These are phyloP conservation scores for Gastrophysa polygoni DNA, from an alignment of 2,888 invertebrate species.

Conservation along the genomic window DNA sequence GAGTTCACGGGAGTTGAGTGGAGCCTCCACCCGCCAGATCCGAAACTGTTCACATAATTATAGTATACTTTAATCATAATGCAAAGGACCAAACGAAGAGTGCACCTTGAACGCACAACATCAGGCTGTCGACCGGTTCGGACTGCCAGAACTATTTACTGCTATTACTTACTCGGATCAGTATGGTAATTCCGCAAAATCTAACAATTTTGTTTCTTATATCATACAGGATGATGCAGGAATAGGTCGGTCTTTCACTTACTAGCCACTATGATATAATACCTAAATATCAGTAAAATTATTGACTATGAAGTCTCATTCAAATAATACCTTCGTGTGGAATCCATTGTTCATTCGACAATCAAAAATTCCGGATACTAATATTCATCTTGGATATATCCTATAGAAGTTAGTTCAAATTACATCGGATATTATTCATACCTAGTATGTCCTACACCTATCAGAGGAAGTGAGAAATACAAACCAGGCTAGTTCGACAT, in stretches of 20 bases:
- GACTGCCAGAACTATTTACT: constrained; percentile 12
- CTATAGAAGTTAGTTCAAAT: no score
- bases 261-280: no score
- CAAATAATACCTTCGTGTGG: no score
- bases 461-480: no score
- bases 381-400: no score
- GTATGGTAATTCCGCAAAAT: constrained; percentile 27
- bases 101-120: neutral
- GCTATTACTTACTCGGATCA: constrained; percentile 25
- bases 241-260: no score
- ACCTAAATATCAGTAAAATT: neutral
- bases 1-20: constrained; percentile 40
- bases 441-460: no score
- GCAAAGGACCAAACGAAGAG: constrained; percentile 1
- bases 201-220: constrained; percentile 5
- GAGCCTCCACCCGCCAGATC: constrained; percentile 44
- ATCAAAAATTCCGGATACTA: no score
- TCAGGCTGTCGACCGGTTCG: neutral
- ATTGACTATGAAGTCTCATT: no score
- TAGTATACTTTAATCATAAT: constrained; percentile 44
- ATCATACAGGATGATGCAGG: neutral
- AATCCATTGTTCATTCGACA: no score
- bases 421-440: no score
- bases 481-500: no score
- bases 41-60: constrained; percentile 46